Conservation (phyloP, 2,888 invertebrate species). For the Dryadula phaetusa region DNA sequence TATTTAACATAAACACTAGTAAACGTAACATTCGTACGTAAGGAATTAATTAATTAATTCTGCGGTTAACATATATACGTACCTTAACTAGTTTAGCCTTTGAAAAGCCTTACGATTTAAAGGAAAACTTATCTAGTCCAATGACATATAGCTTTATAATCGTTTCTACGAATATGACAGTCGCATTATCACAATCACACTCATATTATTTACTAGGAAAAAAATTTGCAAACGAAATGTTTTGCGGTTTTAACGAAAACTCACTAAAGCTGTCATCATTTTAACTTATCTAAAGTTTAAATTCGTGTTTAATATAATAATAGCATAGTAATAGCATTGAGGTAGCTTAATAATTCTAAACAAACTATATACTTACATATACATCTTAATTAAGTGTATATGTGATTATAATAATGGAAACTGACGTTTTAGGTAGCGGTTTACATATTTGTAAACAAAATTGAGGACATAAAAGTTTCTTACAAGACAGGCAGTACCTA, state of each 20-base stretch:
- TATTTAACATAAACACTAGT: not conserved
- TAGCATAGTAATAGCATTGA: not conserved
- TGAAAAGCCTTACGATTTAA: not conserved
- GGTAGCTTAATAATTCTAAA: too few species aligned
- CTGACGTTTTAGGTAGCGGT: too few species aligned
- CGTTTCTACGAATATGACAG: not conserved
- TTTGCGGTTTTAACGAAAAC: conserved; percentile 1
- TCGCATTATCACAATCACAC: not conserved
- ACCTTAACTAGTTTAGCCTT: not conserved
- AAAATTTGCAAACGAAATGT: not conserved
- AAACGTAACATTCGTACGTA: not conserved
- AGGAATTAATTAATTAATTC: conserved; percentile 2
- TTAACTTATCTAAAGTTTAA: not conserved
- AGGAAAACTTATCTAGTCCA: conserved; percentile 18
- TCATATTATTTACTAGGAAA: not conserved
- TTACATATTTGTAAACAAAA: too few species aligned
- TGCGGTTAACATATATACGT: conserved; percentile 2
- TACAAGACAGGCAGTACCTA: too few species aligned
- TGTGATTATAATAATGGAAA: too few species aligned
- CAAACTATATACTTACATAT: too few species aligned
- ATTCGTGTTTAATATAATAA: not conserved
- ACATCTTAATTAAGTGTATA: too few species aligned
- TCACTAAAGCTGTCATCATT: not conserved
- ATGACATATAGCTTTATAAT: conserved; percentile 10
- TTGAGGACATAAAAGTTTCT: too few species aligned